Base-by-base conservation (phyloP, 2,888 invertebrate genomes). In the Drosophila kambysellisi region DNA sequence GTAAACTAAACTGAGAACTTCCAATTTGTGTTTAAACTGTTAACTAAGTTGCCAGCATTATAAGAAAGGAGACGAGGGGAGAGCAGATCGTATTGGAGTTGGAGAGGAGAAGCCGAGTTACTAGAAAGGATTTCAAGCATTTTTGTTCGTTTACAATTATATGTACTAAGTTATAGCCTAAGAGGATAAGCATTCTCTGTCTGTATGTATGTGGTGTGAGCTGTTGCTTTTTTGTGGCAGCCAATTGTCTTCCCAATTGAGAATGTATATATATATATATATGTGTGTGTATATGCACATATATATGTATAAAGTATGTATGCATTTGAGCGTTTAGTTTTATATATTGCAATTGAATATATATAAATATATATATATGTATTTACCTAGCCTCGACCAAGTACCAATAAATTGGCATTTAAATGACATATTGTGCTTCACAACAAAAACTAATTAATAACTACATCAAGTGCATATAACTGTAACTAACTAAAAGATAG, bases 361-460 rank as follows among this genome's bases (percentile, higher is more conserved):
- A 64, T 66, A 41, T 64, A 53, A 58, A 68, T 54, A 65, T 74
- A 67, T 59, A 30, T 66, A 80, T 75, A 73, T 70, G 58, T 87
- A 74, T 84, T 81, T 78, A 82, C 50, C 70, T 83, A 88, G 87
- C 87, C 74, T 64, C 82, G 87, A 86, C 89, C 89, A 87, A 88
- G 88, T 88, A 88, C 88, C 88, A 89, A 88, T 79, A 78, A 82
- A 88, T 88, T 88, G 88, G 88, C 88, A 88, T 88, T 88, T 88
- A 88, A 89, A 72, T 79, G 85, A 86, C 89, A 79, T 80, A 73
- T 84, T 83, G 82, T 83, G 87, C 83, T 87, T 84, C 85, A 69
- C 76, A 74, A 65, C 59, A 60, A 61, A 48, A 52, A 56, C 60
- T 56, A 64, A 51, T 48, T 51, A 57, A 67, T 37, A 62, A 63